Conservation (phyloP, 2,797 vertebrate genomes). For the Microctenopoma stevenorrisi region DNA sequence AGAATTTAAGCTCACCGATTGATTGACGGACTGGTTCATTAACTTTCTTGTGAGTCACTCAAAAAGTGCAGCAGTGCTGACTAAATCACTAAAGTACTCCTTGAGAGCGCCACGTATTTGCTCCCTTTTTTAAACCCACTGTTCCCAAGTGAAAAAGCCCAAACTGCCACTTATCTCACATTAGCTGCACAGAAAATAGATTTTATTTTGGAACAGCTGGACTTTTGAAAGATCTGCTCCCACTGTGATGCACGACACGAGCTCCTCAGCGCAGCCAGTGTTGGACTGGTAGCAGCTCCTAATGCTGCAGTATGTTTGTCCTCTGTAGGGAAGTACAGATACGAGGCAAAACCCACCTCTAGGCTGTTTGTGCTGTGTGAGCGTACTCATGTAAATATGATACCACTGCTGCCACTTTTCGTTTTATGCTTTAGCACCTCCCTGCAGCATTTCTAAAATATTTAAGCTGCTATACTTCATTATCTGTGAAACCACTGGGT, state of each 20-base stretch:
- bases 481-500: conserved; percentile 51
- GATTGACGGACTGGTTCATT: too few relatives aligned
- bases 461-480: conserved; percentile 50
- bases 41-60: not conserved
- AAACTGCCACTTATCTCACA: not conserved
- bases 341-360: conserved; percentile 27
- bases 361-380: conserved; percentile 56
- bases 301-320: conserved; percentile 10
- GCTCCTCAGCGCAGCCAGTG: not conserved
- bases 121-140: too few relatives aligned
- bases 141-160: not conserved
- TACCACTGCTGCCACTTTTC: conserved; percentile 54
- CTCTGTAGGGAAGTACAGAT: conserved; percentile 15
- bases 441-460: conserved; percentile 51
- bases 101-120: not conserved
- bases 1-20: too few relatives aligned
- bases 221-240: not conserved
- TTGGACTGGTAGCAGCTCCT: not conserved
- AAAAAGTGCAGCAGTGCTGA: too few relatives aligned
- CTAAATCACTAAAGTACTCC: not conserved
- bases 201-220: not conserved
- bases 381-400: conserved; percentile 61
- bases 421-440: conserved; percentile 34
- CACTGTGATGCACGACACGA: not conserved
- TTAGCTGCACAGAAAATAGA: not conserved